Evolutionary conservation across 2,113 vertebrate species (phyloP).

Genomic region (Andinoacara biseriatus): DNA sequence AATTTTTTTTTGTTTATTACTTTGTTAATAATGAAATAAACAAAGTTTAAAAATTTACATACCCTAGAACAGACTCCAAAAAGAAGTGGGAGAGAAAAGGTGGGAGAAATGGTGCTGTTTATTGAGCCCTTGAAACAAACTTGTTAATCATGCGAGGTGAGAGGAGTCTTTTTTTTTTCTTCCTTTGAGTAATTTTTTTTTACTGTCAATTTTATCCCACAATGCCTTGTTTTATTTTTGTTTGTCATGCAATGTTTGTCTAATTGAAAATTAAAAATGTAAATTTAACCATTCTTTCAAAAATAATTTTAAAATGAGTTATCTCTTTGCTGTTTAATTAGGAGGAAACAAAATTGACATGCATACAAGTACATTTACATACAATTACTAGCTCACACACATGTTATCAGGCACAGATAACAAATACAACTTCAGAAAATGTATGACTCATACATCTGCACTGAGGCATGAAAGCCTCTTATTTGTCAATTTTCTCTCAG

Average conservation of each 20-base stretch:
- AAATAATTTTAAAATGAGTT: slow-evolving; percentile 16
- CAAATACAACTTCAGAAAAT: slow-evolving; percentile 30
- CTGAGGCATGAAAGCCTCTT: slow-evolving; percentile 19
- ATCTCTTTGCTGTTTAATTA: slow-evolving; percentile 3
- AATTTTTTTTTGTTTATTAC: neutral
- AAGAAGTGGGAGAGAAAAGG: too few relatives aligned
- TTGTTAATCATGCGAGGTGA: too few relatives aligned
- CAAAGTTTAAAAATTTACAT: too few relatives aligned
- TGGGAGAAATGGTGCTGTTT: too few relatives aligned
- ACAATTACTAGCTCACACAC: neutral
- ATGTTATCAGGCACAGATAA: slow-evolving; percentile 35
- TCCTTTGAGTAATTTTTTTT: too few relatives aligned
- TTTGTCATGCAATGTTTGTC: neutral
- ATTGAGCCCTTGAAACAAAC: too few relatives aligned
- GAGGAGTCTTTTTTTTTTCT: too few relatives aligned
- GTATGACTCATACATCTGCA: slow-evolving; percentile 27
- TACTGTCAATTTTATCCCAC: too few relatives aligned
- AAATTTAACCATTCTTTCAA: neutral
- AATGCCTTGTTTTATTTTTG: too few relatives aligned
- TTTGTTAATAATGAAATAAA: too few relatives aligned
- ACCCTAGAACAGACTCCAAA: too few relatives aligned
- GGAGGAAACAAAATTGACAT: slow-evolving; percentile 1
- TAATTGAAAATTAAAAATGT: neutral
- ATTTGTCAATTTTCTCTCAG: slow-evolving; percentile 8
- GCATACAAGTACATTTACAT: neutral